Percentiles rank a stretch among this genome's conserved stretches.
phyloP scores from a whole-genome alignment of 1,140 invertebrate species.

The Campoletis sonorensis region DNA sequence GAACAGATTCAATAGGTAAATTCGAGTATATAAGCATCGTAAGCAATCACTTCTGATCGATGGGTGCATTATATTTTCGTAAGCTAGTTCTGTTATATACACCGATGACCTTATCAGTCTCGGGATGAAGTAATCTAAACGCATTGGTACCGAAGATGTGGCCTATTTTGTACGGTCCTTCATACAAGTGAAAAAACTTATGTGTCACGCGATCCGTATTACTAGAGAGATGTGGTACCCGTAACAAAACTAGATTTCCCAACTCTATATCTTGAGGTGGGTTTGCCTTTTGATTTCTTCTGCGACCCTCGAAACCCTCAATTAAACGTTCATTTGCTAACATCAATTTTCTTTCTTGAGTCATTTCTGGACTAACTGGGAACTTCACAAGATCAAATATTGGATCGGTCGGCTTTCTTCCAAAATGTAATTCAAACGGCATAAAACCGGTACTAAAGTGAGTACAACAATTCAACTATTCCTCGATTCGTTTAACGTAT shows the following conservation, averaged over 20 bases:
- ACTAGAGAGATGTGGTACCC: constrained; percentile 41
- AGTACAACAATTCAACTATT: constrained; percentile 39
- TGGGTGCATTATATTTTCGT: constrained; percentile 25
- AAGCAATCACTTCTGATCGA: not conserved
- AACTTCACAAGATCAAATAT: constrained; percentile 33
- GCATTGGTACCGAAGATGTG: constrained; percentile 36
- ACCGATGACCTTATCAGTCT: constrained; percentile 6
- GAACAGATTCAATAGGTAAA: not conserved
- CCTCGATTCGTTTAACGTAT: constrained; percentile 27
- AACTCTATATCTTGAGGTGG: not conserved
- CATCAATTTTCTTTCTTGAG: constrained; percentile 7
- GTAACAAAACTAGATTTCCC: constrained; percentile 46
- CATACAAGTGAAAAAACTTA: constrained; percentile 46
- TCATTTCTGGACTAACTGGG: not conserved
- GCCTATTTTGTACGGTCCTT: constrained; percentile 38
- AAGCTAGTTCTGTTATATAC: constrained; percentile 42
- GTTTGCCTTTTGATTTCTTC: constrained; percentile 16
- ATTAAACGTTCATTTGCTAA: constrained; percentile 20
- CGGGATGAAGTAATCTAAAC: no score
- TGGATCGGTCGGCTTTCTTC: constrained; percentile 9
- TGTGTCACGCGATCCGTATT: constrained; percentile 19
- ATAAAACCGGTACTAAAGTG: constrained; percentile 32
- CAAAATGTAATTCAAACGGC: constrained; percentile 49
- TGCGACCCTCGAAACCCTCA: constrained; percentile 36
- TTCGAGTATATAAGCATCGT: not conserved